A percentile compares a stretch with the other conserved stretches of the same genome.
These are phyloP conservation scores for Cancer borealis DNA, from an alignment of 2,888 invertebrate species.

Conservation along the genomic window DNA sequence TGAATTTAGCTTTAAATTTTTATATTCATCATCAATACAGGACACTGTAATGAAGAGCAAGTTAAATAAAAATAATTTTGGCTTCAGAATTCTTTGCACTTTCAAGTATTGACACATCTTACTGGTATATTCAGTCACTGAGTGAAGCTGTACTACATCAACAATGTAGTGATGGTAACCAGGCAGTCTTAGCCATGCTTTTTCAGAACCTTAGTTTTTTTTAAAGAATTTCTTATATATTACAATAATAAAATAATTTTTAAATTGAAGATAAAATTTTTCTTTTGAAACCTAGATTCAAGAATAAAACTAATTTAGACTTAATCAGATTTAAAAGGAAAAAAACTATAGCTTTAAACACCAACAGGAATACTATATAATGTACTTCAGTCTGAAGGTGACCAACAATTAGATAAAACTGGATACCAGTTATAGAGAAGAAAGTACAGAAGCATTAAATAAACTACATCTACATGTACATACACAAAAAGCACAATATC, in stretches of 20 bases:
- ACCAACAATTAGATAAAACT: slow-evolving; percentile 58
- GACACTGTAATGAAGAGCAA: neutral
- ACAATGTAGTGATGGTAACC: neutral
- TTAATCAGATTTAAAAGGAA: neutral
- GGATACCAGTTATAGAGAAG: slow-evolving; percentile 72
- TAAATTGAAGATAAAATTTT: neutral
- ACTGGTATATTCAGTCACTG: neutral
- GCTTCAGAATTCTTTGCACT: neutral
- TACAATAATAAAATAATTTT: neutral
- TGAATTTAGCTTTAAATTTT: neutral
- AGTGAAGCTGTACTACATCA: neutral
- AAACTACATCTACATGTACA: slow-evolving; percentile 38
- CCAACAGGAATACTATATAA: slow-evolving; percentile 36
- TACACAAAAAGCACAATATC: slow-evolving; percentile 58
- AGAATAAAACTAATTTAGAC: neutral
- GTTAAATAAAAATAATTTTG: neutral
- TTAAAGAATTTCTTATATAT: neutral
- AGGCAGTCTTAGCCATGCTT: neutral
- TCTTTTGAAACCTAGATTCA: neutral
- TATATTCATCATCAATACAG: neutral
- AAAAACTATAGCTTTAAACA: slow-evolving; percentile 31
- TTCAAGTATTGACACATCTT: neutral
- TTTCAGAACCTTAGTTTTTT: neutral
- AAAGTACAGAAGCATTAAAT: slow-evolving; percentile 57
- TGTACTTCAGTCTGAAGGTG: slow-evolving; percentile 64